Base-by-base conservation (phyloP, 2,797 vertebrate genomes). In the Nannoperca obscura region DNA sequence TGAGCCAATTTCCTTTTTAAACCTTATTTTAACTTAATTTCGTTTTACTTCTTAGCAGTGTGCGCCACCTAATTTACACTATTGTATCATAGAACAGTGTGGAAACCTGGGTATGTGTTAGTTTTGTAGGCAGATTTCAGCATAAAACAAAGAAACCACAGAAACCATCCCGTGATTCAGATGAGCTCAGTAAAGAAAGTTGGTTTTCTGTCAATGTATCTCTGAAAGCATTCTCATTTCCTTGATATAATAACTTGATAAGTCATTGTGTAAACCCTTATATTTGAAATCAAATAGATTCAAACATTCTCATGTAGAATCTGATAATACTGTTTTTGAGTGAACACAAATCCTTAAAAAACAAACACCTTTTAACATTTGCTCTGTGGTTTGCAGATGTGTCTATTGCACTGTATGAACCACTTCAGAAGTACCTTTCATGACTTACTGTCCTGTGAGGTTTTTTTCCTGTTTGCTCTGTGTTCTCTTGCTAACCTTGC, bases 281-380 rank as follows among this genome's bases (percentile, higher is more conserved):
- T 49, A 49, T 50, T 50, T n/a, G 10, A 27, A 54, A 30, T 9
- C 30, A 30, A n/a, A 36, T 4, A 50, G 11, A 50, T 22, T 14
- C 20, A 13, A 38, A 54, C 22, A 42, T 15, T 42, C n/a, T 15
- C n/a, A 15, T n/a, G 19, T n/a, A n/a, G 34, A 36, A 36, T 58
- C 11, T 20, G 55, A 57, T 9, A 20, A 11, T n/a, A 60, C 14
- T 17, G 36, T 38, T 22, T 34, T 7, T 64, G 7, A 52, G n/a
- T 59, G 20, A 71, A 60, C 44, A 38, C n/a, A 30, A 19, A 12
- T 54, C 34, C 36, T 65, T 65, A n/a, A n/a, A n/a, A n/a, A n/a
- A n/a, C n/a, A n/a, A n/a, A n/a, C n/a, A n/a, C n/a, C n/a, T n/a
- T n/a, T n/a, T 15, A 14, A 24, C 24, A 38, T 52, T 54, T 42